Evolutionary conservation across 2,113 vertebrate genomes (phyloP), one percentile per base, ranked within the genome.

Genomic region (Nestor notabilis): DNA sequence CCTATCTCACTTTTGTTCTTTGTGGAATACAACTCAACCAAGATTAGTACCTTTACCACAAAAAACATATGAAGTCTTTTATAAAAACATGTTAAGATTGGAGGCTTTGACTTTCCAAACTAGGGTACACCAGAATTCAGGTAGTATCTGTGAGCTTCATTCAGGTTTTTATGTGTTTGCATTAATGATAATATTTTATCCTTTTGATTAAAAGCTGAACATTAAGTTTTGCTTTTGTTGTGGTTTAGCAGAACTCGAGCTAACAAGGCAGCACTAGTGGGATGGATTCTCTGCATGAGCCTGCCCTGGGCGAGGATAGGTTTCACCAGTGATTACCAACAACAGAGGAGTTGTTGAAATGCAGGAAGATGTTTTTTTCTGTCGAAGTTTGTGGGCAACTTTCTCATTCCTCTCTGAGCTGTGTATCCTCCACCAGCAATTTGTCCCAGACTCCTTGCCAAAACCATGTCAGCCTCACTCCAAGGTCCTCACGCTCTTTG

Each of bases 161-260:
- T 93, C 64, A 83, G 2, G 16, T 88, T 90, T 95, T 83, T 23
- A 28, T 3, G 0, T 4, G 1, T 44, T 24, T 43, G 19, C 18
- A 2, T 90, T 68, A 35, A 24, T 35, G 43, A 69, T 64, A 60
- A 75, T 60, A 8, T 83, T 92, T 93, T 68, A 82, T 76, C 52
- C 82, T 79, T 82, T 64, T 55, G 78, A 84, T 93, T 82, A 79
- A 85, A 87, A 91, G 82, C 66, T 3, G 1, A 69, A 41, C 24
- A 33, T 39, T 43, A 44, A 76, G 31, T 46, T 35, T 68, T 68
- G 56, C 85, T 84, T 93, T 83, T 94, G 84, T 90, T 93, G 90
- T 95, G 94, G 92, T 96, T 87, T 60, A 94, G 75, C 61, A 91
- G 66, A 85, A 61, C 85, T 87, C 68, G 76, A 96, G 76, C 80